Base-by-base conservation (phyloP, 2,113 vertebrate species). In the Dendropsophus ebraccatus region DNA sequence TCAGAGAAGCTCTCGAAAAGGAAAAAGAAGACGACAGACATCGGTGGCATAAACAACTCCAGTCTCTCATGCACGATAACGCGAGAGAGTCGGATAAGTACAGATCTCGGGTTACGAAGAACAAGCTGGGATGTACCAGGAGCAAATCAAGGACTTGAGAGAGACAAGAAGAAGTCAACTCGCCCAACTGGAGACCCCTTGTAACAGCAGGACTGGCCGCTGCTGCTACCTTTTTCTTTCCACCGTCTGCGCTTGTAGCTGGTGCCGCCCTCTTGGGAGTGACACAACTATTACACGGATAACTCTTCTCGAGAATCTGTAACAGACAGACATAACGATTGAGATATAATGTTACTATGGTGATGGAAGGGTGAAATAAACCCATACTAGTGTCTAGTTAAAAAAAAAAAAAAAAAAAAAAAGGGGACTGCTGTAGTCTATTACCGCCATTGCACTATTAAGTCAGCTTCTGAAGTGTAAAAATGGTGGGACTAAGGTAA, bases 1-100 rank as follows among this genome's bases (percentile, higher is more conserved):
- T 86, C 0, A 16, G 25, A 23, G 82, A 70, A 69, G 49, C 88
- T 56, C 9, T 35, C 37, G 70, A 88, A 70, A 88, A 88, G 52
- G n/a, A 82, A 69, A 41, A 86, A 37, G 12, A 12, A 32, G 86
- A n/a, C n/a, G n/a, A 89, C 2, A 30, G 19, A 1, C 54, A 0
- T 49, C 62, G 81, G 21, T 1, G 67, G 12, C 16, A 62, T 35
- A 82, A 87, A 19, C 69, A 89, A 25, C 14, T 83, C 17, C 11
- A 83, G 13, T 4, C 6, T 21, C 0, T 45, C 9, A 25, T 45
- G 21, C 1, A 10, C 9, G 32, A 45, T 11, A 83, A 83, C 35
- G 25, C 9, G 19, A 75, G 35, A 16, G 65, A 69, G 65, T 30
- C 16, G 17, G 65, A 35, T 14, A 10, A 19, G 30, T 69, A 69